These are phyloP conservation scores for Cantharis rustica DNA, from an alignment of 2,888 invertebrate genomes.

Conservation along the genomic window DNA sequence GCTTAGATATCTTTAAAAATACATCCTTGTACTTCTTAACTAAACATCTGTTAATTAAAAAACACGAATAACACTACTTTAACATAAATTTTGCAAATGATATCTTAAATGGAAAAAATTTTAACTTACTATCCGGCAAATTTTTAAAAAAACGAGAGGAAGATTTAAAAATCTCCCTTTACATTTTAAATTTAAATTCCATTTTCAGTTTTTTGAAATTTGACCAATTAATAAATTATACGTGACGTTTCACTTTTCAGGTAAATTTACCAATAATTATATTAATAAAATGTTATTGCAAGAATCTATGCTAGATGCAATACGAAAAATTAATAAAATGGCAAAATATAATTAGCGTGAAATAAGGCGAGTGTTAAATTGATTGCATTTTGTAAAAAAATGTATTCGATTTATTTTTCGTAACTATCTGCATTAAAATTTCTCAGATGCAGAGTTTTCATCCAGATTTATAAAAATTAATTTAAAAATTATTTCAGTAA, in stretches of 20 bases:
- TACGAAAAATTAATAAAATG: not conserved
- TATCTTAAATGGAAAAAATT: not conserved
- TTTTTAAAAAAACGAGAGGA: too few relatives aligned
- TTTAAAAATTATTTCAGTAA: not conserved
- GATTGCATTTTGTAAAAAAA: not conserved
- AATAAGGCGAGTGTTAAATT: not conserved
- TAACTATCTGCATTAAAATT: not conserved
- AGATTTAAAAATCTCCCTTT: too few relatives aligned
- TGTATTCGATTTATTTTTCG: not conserved
- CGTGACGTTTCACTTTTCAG: not conserved
- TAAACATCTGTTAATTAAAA: not conserved
- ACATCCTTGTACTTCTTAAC: not conserved
- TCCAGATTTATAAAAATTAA: not conserved
- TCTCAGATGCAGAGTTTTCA: not conserved
- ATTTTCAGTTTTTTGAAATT: too few relatives aligned
- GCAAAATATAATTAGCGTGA: not conserved
- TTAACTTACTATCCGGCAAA: too few relatives aligned
- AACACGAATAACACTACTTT: not conserved
- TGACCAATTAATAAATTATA: not conserved
- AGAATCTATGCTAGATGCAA: not conserved
- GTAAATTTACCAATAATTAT: not conserved
- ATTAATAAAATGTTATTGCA: not conserved
- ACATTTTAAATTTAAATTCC: too few relatives aligned
- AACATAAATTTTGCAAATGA: not conserved
- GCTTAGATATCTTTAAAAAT: conserved; percentile 12